Base-by-base conservation (phyloP, 1,140 invertebrate genomes). In the Delia radicum region DNA sequence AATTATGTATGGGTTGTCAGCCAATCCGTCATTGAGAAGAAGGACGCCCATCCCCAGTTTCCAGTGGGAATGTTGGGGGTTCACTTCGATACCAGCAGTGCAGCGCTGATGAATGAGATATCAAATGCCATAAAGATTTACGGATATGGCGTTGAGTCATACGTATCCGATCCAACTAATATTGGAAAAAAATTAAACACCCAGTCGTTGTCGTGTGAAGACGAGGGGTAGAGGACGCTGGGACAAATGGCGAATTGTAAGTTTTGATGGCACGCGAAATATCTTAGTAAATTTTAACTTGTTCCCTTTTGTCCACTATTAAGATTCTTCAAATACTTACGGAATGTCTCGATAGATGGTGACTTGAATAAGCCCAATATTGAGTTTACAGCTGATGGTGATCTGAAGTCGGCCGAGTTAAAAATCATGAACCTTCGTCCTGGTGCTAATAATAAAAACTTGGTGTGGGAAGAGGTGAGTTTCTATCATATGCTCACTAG, bases 1-100 rank as follows among this genome's bases (percentile, higher is more conserved):
- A 96, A 97, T 84, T 98, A 97, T 85, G 95, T 98, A 7, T 98
- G 97, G 97, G 95, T 99, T 65, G 95, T 97, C 0, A 97, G 95
- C n/a, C 95, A 98, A 86, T 95, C 94, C 80, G 95, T 97, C 61
- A 94, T 98, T 46, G 95, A 91, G 82, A 93, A 92, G 80, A 82
- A 86, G 72, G 90, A 93, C 79, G 92, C 93, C n/a, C 91, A 93
- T 0, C 90, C 91, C 77, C 92, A 95, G 79, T 98, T 97, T 85
- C 96, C 96, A 0, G 91, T 96, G 21, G 96, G 96, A 31, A 96
- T 97, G 93, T 87, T 98, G 12, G 96, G 96, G 75, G 94, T 97
- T 0, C 95, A 97, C 85, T 97, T 96, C 79, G 95, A 97, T 82
- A 96, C 95, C 21, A 93, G 92, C 72, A 93, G 92, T 76, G 88